Percentiles rank a stretch among this genome's conserved stretches.
Evolutionary conservation across 2,888 invertebrate genomes (phyloP).

Genomic region (Yponomeuta malinellus): DNA sequence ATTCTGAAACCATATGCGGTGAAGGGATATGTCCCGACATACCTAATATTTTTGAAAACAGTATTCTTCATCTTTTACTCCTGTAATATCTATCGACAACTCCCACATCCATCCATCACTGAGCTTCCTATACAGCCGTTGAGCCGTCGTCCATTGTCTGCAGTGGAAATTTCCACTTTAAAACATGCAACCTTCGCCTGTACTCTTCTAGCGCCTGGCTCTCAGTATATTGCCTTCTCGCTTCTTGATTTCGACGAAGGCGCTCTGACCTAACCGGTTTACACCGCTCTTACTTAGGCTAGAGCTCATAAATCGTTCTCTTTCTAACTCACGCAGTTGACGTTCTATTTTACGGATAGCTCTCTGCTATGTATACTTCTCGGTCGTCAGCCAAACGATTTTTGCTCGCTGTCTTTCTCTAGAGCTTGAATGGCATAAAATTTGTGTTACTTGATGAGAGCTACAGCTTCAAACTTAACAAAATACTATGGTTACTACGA

Average conservation of each 20-base stretch:
- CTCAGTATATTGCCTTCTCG: conserved; percentile 39
- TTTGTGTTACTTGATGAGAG: conserved; percentile 67
- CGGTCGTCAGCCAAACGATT: conserved; percentile 72
- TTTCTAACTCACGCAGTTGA: conserved; percentile 49
- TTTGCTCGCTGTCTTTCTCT: conserved; percentile 74
- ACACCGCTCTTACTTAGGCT: conserved; percentile 43
- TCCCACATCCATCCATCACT: conserved; percentile 31
- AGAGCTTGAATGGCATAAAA: conserved; percentile 70
- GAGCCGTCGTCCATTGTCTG: conserved; percentile 73
- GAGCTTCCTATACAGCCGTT: conserved; percentile 54
- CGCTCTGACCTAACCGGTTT: conserved; percentile 64
- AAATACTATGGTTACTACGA: conserved; percentile 62
- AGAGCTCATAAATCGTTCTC: conserved; percentile 45
- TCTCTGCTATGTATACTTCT: conserved; percentile 75
- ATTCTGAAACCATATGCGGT: too few relatives aligned
- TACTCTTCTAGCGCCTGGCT: conserved; percentile 40
- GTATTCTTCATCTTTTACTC: too few relatives aligned
- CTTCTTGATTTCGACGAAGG: conserved; percentile 55
- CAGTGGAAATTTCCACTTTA: conserved; percentile 73
- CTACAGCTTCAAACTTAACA: conserved; percentile 74
- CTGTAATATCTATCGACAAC: conserved; percentile 9
- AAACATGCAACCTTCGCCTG: conserved; percentile 66
- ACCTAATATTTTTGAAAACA: too few relatives aligned
- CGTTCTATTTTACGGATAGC: conserved; percentile 75
- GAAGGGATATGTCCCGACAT: too few relatives aligned